Evolutionary conservation across 2,797 vertebrate species (phyloP).

Genomic region (Halcyon leucocephala): DNA sequence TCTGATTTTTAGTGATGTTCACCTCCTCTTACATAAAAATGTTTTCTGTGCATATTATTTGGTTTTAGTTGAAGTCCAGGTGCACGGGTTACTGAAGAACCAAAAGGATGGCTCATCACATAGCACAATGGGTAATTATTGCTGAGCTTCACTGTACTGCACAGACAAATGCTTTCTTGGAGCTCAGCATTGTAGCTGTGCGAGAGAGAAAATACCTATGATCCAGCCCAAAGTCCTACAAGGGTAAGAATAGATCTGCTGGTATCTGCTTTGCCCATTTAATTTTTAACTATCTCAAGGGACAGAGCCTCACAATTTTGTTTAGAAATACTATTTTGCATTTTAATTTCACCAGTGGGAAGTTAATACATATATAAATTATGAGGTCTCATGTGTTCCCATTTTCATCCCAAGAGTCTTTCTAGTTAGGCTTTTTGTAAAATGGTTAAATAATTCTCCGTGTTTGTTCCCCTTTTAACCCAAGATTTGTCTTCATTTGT

Average conservation of each 20-base stretch:
- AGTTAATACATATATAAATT: conserved; percentile 10
- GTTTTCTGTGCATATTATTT: conserved; percentile 79
- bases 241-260: not conserved
- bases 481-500: not conserved
- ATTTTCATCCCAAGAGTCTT: not conserved
- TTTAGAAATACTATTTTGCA: conserved; percentile 44
- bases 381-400: conserved; percentile 18
- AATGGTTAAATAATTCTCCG: not conserved
- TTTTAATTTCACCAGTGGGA: conserved; percentile 54
- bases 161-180: conserved; percentile 59
- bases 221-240: not conserved
- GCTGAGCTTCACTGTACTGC: conserved; percentile 39
- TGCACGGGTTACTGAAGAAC: conserved; percentile 66
- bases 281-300: conserved; percentile 29
- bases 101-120: conserved; percentile 58
- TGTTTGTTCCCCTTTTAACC: not conserved
- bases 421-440: not conserved
- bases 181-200: conserved; percentile 38
- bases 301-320: conserved; percentile 13
- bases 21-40: conserved; percentile 81
- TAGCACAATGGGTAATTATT: conserved; percentile 65
- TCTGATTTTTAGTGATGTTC: conserved; percentile 82
- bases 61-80: conserved; percentile 71
- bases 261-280: conserved; percentile 23
- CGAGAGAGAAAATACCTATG: conserved; percentile 39